Evolutionary conservation across 2,113 vertebrate genomes (phyloP), one percentile per base, ranked within the genome.

Genomic region (Gavialis gangeticus): DNA sequence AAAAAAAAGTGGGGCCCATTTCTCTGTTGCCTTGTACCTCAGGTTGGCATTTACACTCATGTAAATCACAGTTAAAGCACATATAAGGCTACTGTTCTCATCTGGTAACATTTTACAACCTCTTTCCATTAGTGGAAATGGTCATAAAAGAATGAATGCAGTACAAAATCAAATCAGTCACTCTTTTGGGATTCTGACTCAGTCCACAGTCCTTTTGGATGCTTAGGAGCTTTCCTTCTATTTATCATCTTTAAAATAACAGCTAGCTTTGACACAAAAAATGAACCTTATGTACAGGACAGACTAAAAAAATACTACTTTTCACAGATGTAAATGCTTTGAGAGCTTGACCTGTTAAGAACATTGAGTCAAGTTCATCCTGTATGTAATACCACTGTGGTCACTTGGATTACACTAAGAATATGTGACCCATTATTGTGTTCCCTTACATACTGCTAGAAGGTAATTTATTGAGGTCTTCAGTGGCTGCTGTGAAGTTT

Each of bases 71-170:
- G 82, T n/a, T 30, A 81, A 83, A 54, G 37, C 15, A 75, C 78
- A 79, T 12, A 63, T 2, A 59, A 62, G 34, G 34, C 66, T 30
- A 30, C 34, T 19, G 16, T 19, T 69, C 2, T 21, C 28, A 69
- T 69, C 34, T 19, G n/a, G n/a, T 69, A 76, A 3, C 56, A 24
- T 64, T 85, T 82, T 69, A 28, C 56, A 15, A 4, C 5, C 10
- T 3, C 77, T 84, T 77, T 88, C 12, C 37, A 27, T 2, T 21
- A 57, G 12, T 63, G 7, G 5, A 81, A 56, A 30, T 83, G 56
- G 78, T 18, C 0, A 0, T 10, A 63, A 76, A 77, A 0, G 3
- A 9, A 14, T 27, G 17, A 63, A 27, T 0, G 1, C 30, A 30
- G 2, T 18, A 25, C 16, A 30, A 16, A 10, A 21, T 12, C 9